These are phyloP conservation scores for Iphiclides podalirius DNA, from an alignment of 2,888 invertebrate species.

Conservation along the genomic window DNA sequence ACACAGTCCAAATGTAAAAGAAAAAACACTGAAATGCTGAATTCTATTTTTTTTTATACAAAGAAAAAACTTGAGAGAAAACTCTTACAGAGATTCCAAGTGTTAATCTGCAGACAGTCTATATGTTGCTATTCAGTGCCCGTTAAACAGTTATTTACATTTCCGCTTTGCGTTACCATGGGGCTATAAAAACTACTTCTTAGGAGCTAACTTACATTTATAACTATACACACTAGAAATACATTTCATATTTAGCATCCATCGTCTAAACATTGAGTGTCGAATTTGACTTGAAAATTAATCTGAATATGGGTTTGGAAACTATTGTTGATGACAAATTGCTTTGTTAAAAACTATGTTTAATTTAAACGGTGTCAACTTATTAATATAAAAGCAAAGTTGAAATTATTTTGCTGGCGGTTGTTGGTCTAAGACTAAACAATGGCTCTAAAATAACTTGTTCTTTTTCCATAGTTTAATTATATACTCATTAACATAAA, in stretches of 20 bases:
- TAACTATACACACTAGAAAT: not conserved
- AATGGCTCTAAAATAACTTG: too few species aligned
- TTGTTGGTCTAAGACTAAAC: too few species aligned
- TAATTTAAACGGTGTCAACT: too few species aligned
- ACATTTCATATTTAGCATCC: not conserved
- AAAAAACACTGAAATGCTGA: conserved; percentile 21
- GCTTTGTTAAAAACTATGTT: too few species aligned
- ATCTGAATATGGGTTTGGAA: too few species aligned
- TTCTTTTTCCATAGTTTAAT: too few species aligned
- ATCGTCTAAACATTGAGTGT: not conserved
- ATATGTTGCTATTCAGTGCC: conserved; percentile 61
- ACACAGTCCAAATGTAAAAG: not conserved
- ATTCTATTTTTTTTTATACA: too few species aligned
- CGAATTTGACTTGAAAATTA: not conserved
- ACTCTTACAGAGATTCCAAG: conserved; percentile 72
- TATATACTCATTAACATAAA: not conserved
- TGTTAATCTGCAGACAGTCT: conserved; percentile 62
- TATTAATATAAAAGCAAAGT: too few species aligned
- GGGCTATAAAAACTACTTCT: conserved; percentile 36
- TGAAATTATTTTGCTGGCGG: too few species aligned
- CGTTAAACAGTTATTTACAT: conserved; percentile 50
- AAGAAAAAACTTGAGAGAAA: conserved; percentile 18
- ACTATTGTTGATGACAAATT: too few species aligned
- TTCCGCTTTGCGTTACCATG: conserved; percentile 58
- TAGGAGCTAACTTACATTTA: conserved; percentile 24